These are phyloP conservation scores for Hybos culiciformis DNA, from an alignment of 2,888 invertebrate genomes.

Conservation along the genomic window DNA sequence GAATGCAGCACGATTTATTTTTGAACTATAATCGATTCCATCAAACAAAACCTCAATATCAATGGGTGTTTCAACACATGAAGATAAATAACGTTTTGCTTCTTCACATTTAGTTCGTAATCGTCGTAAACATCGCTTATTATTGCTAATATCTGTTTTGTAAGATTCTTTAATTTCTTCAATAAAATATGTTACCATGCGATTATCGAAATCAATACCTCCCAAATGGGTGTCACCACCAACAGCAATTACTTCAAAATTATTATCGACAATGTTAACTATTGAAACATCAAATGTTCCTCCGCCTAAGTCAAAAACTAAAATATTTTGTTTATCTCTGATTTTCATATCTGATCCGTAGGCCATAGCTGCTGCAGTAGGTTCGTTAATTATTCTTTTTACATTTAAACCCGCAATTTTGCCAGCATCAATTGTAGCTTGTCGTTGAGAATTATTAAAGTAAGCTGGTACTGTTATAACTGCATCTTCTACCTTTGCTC, in stretches of 20 bases:
- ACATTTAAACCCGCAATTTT: slow-evolving; percentile 85
- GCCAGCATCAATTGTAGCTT: slow-evolving; percentile 89
- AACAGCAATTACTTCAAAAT: slow-evolving; percentile 92
- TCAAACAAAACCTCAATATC: slow-evolving; percentile 93
- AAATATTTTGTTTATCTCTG: slow-evolving; percentile 66
- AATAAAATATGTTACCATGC: slow-evolving; percentile 79
- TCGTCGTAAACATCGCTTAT: slow-evolving; percentile 82
- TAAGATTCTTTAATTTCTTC: slow-evolving; percentile 87
- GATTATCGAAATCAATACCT: slow-evolving; percentile 86
- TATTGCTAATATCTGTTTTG: slow-evolving; percentile 74
- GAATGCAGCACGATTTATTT: slow-evolving; percentile 88
- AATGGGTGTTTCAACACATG: slow-evolving; percentile 79
- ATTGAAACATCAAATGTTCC: slow-evolving; percentile 96
- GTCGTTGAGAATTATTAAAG: slow-evolving; percentile 82
- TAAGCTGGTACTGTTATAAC: slow-evolving; percentile 88
- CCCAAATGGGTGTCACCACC: slow-evolving; percentile 93
- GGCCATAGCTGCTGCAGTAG: slow-evolving; percentile 85
- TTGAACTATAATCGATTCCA: slow-evolving; percentile 92
- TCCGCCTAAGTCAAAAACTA: slow-evolving; percentile 80
- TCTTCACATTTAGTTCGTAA: slow-evolving; percentile 85
- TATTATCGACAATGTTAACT: slow-evolving; percentile 88
- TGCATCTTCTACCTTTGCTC: slow-evolving; percentile 75
- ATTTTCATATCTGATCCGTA: slow-evolving; percentile 85
- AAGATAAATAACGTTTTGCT: slow-evolving; percentile 74
- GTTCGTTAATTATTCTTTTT: slow-evolving; percentile 86